Conservation (phyloP, 2,113 vertebrate genomes). For the Anguilla japonica region DNA sequence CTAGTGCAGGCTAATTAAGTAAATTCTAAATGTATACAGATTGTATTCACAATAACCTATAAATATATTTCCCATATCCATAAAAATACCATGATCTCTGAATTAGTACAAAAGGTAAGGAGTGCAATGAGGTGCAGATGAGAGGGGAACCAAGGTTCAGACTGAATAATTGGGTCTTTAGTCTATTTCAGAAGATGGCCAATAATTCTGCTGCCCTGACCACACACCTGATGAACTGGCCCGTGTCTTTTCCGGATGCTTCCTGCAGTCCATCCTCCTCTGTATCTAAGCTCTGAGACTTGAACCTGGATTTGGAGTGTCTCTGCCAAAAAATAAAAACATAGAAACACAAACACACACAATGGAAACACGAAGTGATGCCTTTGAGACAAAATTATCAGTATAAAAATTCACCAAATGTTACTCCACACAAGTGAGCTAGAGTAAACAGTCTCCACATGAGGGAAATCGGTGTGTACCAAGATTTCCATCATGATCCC, state of each 20-base stretch:
- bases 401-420: not conserved
- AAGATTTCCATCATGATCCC: not conserved
- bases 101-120: too few species aligned
- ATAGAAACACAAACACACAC: not conserved
- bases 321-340: constrained; percentile 70
- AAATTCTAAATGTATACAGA: too few species aligned
- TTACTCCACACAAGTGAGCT: not conserved
- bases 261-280: constrained; percentile 82
- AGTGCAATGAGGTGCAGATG: not conserved
- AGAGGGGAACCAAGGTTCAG: not conserved
- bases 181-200: too few species aligned
- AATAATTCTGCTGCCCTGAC: constrained; percentile 35
- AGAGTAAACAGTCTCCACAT: not conserved
- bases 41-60: too few species aligned
- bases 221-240: constrained; percentile 82
- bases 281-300: constrained; percentile 76
- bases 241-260: constrained; percentile 68
- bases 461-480: not conserved
- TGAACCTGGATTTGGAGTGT: constrained; percentile 80
- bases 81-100: too few species aligned
- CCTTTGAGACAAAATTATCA: not conserved
- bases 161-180: too few species aligned
- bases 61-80: too few species aligned
- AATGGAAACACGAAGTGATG: not conserved
- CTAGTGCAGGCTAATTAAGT: too few species aligned